Evolutionary conservation across 1,140 invertebrate genomes (phyloP).

Genomic region (Centruroides sculpturatus): DNA sequence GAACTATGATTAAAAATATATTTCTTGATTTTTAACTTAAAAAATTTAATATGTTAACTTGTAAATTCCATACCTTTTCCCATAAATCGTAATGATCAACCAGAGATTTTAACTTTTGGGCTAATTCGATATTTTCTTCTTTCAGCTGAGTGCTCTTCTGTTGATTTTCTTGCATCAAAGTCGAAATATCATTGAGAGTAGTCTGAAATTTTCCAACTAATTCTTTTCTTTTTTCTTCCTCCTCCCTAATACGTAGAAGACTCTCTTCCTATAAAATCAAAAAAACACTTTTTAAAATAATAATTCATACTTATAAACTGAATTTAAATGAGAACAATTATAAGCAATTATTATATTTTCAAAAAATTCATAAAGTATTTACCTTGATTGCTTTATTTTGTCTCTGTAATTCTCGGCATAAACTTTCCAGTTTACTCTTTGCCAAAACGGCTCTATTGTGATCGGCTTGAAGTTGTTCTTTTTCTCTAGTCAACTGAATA

Average conservation of each 20-base stretch:
- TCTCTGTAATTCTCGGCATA: slow-evolving; percentile 77
- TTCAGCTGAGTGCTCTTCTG: slow-evolving; percentile 69
- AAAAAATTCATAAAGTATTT: slow-evolving; percentile 9
- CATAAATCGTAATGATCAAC: slow-evolving; percentile 67
- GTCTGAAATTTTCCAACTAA: slow-evolving; percentile 64
- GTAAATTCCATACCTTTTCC: slow-evolving; percentile 40
- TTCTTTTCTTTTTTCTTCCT: slow-evolving; percentile 76
- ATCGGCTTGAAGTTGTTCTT: slow-evolving; percentile 65
- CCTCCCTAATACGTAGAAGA: slow-evolving; percentile 57
- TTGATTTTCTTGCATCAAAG: slow-evolving; percentile 67
- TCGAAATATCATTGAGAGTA: slow-evolving; percentile 65
- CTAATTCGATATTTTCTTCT: slow-evolving; percentile 76
- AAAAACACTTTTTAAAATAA: no score
- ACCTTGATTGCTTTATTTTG: slow-evolving; percentile 79
- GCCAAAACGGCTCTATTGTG: slow-evolving; percentile 67
- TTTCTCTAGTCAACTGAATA: slow-evolving; percentile 47
- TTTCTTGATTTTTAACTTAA: no score
- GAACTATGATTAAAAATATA: no score
- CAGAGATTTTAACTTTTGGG: slow-evolving; percentile 62
- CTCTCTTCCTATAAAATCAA: slow-evolving; percentile 51
- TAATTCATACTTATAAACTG: no score
- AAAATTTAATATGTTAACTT: no score
- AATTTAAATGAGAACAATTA: background rate
- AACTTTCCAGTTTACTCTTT: slow-evolving; percentile 62
- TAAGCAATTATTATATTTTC: background rate